phyloP scores from a whole-genome alignment of 2,797 vertebrate genomes.

The Chiroxiphia lanceolata region DNA sequence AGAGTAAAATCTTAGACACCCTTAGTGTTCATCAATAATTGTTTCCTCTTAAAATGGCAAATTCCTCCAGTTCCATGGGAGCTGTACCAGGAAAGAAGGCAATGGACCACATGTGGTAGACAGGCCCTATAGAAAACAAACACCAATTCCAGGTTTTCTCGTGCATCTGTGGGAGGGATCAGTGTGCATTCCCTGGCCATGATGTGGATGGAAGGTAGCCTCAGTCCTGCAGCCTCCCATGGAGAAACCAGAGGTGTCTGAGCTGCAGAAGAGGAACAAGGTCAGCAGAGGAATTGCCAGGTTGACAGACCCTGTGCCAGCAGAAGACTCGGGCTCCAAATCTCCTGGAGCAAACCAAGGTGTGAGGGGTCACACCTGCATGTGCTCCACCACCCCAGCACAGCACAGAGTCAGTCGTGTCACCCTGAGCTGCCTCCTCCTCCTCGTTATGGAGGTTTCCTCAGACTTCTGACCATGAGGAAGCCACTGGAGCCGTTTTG shows the following conservation, averaged over 20 bases:
- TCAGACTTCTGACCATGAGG: neutral
- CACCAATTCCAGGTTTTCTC: neutral
- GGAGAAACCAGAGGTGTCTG: neutral
- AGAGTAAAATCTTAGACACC: neutral
- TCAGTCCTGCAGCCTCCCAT: neutral
- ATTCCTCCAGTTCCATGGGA: neutral
- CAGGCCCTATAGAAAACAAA: neutral
- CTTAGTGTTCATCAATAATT: neutral
- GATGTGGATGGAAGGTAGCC: neutral
- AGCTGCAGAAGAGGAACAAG: neutral
- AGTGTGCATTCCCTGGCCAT: neutral
- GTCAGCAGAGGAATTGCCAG: neutral
- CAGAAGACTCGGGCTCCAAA: neutral
- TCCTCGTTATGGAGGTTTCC: neutral
- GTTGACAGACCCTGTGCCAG: neutral
- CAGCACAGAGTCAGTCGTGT: fast-evolving
- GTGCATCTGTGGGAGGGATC: neutral
- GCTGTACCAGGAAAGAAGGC: neutral
- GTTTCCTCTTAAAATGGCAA: neutral
- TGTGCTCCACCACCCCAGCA: fast-evolving
- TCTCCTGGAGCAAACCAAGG: neutral
- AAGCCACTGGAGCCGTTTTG: neutral
- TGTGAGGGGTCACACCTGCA: fast-evolving
- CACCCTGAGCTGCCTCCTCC: neutral
- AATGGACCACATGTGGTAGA: neutral